phyloP scores from a whole-genome alignment of 1,140 invertebrate species.

The Fopius arisanus region DNA sequence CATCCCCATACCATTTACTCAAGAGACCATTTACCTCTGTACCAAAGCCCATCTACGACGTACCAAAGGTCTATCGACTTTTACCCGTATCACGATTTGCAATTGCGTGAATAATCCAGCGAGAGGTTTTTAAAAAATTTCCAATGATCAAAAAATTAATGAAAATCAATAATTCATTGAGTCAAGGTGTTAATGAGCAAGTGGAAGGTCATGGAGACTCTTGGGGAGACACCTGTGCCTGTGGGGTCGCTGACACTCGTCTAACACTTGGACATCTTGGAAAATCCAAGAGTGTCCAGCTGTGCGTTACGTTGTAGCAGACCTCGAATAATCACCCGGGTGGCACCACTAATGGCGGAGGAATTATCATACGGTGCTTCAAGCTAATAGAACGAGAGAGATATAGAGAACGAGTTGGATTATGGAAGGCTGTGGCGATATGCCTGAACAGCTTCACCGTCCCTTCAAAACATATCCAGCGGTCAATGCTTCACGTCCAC shows the following conservation, averaged over 20 bases:
- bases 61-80: neutral
- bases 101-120: neutral
- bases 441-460: too few relatives aligned
- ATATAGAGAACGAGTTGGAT: neutral
- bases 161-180: too few relatives aligned
- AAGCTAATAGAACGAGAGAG: neutral
- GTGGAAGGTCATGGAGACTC: slow-evolving; percentile 8
- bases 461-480: too few relatives aligned
- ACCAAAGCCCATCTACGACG: neutral
- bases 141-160: too few relatives aligned
- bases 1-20: neutral
- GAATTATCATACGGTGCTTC: slow-evolving; percentile 24
- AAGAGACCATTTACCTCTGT: neutral
- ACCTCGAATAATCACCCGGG: slow-evolving; percentile 4
- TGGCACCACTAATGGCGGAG: slow-evolving; percentile 20
- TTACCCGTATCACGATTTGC: neutral
- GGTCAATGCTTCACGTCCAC: too few relatives aligned
- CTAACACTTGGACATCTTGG: neutral
- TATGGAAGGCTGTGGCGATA: too few relatives aligned
- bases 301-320: slow-evolving; percentile 21
- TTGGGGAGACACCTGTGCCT: slow-evolving; percentile 3
- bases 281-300: slow-evolving; percentile 5
- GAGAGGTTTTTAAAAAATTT: too few relatives aligned
- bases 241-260: neutral
- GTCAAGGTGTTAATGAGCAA: too few relatives aligned